These are phyloP conservation scores for Centruroides vittatus DNA, from an alignment of 1,140 invertebrate genomes.

Conservation along the genomic window DNA sequence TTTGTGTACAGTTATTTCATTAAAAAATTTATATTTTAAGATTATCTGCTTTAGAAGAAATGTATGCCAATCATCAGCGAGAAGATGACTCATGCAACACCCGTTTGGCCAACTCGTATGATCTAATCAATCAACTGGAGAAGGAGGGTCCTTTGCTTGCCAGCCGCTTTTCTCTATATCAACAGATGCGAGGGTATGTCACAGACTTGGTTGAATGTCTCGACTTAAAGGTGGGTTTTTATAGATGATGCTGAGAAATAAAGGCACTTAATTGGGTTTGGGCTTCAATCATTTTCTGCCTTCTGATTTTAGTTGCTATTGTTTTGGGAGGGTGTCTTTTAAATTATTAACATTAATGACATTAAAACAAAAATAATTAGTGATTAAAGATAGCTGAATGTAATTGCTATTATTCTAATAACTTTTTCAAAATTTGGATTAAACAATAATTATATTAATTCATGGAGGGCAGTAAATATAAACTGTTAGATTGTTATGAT, in stretches of 20 bases:
- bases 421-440: too few species aligned
- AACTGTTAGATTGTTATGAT: too few species aligned
- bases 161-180: slow-evolving; percentile 75
- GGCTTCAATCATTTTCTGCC: background rate
- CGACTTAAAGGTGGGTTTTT: slow-evolving; percentile 42
- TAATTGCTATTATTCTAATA: too few species aligned
- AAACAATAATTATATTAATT: too few species aligned
- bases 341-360: background rate
- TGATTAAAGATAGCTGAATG: too few species aligned
- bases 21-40: background rate
- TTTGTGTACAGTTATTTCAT: background rate
- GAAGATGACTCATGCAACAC: slow-evolving; percentile 19
- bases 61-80: slow-evolving; percentile 4
- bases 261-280: slow-evolving; percentile 1
- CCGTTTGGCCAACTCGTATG: slow-evolving; percentile 44
- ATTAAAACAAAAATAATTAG: too few species aligned
- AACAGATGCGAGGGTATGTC: slow-evolving; percentile 89
- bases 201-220: slow-evolving; percentile 93
- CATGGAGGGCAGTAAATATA: too few species aligned
- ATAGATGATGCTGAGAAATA: slow-evolving; percentile 5
- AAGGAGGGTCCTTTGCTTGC: slow-evolving; percentile 49
- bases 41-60: slow-evolving; percentile 6
- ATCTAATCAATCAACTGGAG: slow-evolving; percentile 44
- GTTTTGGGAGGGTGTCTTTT: background rate
- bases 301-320: background rate